Evolutionary conservation across 2,797 vertebrate genomes (phyloP).

Genomic region (Crenuchus spilurus): DNA sequence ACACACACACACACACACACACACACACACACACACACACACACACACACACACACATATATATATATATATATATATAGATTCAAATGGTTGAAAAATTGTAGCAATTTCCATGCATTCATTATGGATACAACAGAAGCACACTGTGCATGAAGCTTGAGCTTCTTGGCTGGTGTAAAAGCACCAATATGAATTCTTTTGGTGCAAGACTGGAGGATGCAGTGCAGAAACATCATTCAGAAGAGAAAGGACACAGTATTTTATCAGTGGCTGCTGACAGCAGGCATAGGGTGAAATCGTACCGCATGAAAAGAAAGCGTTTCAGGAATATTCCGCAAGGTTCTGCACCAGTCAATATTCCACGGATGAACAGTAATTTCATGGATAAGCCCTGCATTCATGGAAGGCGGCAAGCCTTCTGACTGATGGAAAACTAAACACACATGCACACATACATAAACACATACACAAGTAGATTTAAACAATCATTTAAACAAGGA

Average conservation of each 20-base stretch:
- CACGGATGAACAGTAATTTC: slow-evolving; percentile 38
- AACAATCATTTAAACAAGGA: not conserved
- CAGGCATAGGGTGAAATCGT: slow-evolving; percentile 25
- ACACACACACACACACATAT: no score
- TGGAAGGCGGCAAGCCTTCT: slow-evolving; percentile 4
- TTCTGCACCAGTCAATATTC: slow-evolving; percentile 43
- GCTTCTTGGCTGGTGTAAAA: not conserved
- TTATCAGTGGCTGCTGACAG: slow-evolving; percentile 47
- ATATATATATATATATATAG: no score
- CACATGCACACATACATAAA: not conserved
- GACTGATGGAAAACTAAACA: slow-evolving; percentile 28
- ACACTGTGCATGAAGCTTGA: not conserved
- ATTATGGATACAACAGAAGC: not conserved
- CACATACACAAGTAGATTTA: not conserved
- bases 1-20: no score
- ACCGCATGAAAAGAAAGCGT: slow-evolving; percentile 30
- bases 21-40: no score
- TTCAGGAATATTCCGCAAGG: slow-evolving; percentile 34
- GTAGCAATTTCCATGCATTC: not conserved
- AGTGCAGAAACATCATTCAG: slow-evolving; percentile 20
- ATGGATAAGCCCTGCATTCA: slow-evolving; percentile 35
- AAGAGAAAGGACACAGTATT: slow-evolving; percentile 32
- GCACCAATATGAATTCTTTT: slow-evolving; percentile 14
- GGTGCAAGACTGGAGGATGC: slow-evolving; percentile 12
- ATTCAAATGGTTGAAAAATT: not conserved